These are phyloP conservation scores for Procavia capensis DNA, from an alignment of 2,113 vertebrate genomes.

Conservation along the genomic window DNA sequence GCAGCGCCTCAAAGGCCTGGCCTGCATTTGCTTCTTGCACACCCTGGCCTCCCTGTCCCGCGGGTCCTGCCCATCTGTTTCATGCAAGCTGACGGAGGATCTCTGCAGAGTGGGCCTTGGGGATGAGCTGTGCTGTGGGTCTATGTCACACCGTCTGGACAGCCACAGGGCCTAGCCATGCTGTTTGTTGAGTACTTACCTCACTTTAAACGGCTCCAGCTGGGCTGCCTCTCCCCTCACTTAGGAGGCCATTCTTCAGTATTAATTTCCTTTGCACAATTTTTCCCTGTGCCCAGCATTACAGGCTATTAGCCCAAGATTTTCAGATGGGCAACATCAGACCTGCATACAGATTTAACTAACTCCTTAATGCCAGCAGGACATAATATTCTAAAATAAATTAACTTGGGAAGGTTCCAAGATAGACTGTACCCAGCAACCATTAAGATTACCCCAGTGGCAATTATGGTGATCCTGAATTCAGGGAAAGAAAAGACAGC, in stretches of 20 bases:
- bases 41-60: not conserved
- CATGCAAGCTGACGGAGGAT: not conserved
- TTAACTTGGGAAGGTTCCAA: constrained; percentile 16
- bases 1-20: not conserved
- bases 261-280: constrained; percentile 9
- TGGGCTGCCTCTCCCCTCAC: not conserved
- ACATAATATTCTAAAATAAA: constrained; percentile 6
- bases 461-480: not conserved
- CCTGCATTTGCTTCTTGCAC: not conserved
- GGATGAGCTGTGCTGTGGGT: not conserved
- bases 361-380: not conserved
- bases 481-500: not conserved
- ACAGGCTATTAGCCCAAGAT: not conserved
- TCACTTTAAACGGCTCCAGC: not conserved
- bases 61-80: constrained; percentile 21
- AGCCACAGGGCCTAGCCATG: not conserved
- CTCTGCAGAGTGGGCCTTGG: not conserved
- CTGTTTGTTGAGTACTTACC: not conserved
- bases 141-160: not conserved
- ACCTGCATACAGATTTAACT: not conserved
- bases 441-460: not conserved
- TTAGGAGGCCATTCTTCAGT: not conserved
- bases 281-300: not conserved
- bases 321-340: not conserved
- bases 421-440: not conserved